A percentile compares a stretch with the other conserved stretches of the same genome.
phyloP scores from a whole-genome alignment of 2,888 invertebrate genomes.

The Callimorpha dominula region DNA sequence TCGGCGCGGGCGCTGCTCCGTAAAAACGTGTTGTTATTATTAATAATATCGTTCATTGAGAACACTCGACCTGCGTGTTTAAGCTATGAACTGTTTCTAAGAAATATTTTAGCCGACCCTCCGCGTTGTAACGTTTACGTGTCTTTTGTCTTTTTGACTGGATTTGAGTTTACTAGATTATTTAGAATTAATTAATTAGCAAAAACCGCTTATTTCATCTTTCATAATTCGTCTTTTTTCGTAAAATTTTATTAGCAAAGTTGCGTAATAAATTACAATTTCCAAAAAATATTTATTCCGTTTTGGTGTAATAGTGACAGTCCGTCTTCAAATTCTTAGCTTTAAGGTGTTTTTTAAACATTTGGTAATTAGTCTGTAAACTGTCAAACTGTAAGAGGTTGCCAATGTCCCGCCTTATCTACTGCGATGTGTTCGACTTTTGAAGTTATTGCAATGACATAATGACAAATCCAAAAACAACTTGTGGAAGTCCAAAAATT shows the following conservation, averaged over 20 bases:
- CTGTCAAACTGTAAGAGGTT: not conserved
- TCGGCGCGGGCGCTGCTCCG: constrained; percentile 76
- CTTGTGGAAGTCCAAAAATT: not conserved
- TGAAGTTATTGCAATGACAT: not conserved
- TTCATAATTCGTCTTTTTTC: not conserved
- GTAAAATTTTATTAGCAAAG: not conserved
- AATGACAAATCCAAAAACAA: not conserved
- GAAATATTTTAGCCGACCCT: constrained; percentile 56
- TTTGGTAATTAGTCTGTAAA: not conserved
- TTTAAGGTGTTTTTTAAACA: not conserved
- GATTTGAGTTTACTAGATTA: not conserved
- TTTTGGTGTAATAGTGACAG: not conserved
- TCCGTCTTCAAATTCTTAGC: not conserved
- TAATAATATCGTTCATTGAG: constrained; percentile 80
- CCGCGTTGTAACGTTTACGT: constrained; percentile 45
- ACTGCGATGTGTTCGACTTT: not conserved
- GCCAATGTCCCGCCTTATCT: not conserved
- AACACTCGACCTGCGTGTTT: constrained; percentile 53
- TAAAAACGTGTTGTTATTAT: constrained; percentile 84
- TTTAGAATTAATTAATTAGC: no score
- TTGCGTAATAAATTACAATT: no score
- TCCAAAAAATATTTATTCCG: no score
- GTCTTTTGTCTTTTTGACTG: not conserved
- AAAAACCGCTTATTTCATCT: not conserved
- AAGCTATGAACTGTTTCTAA: constrained; percentile 57